Percentiles rank a stretch among this genome's conserved stretches.
phyloP scores from a whole-genome alignment of 1,140 invertebrate genomes.

The Achatina immaculata region DNA sequence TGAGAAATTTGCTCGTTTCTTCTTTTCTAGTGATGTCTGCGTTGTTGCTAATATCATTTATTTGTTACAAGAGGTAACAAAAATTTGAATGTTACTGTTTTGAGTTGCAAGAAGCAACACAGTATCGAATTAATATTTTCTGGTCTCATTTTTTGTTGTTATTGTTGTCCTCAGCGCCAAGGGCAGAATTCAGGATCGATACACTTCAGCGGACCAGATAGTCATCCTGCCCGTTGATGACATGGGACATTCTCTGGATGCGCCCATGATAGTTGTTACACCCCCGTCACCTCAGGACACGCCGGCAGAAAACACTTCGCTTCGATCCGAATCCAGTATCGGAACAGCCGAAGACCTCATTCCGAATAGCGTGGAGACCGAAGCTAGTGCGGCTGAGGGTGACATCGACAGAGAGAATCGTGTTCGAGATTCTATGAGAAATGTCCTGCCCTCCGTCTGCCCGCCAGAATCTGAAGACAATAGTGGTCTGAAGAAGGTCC shows the following conservation, averaged over 20 bases:
- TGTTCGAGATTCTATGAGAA: background rate
- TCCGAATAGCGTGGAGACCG: background rate
- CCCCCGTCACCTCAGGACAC: conserved; percentile 4
- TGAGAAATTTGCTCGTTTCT: no score
- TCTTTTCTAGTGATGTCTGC: no score
- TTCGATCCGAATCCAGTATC: background rate
- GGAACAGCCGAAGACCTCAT: background rate
- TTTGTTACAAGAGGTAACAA: no score
- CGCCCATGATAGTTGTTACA: conserved; percentile 1
- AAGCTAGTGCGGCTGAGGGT: background rate
- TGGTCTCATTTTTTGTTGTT: no score
- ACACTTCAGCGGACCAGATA: background rate
- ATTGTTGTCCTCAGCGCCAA: conserved; percentile 1
- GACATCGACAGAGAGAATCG: background rate
- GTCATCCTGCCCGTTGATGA: background rate
- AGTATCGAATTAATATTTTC: no score
- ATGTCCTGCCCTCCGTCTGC: background rate
- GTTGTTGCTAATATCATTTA: no score
- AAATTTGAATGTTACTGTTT: no score
- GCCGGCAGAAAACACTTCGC: background rate
- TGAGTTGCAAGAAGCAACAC: no score
- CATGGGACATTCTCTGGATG: background rate
- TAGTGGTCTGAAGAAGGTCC: no score
- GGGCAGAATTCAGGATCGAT: background rate
- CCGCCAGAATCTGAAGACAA: background rate